A percentile compares a stretch with the other conserved stretches of the same genome.
These are phyloP conservation scores for Pollenia griseotomentosa DNA, from an alignment of 2,888 invertebrate genomes.

Conservation along the genomic window DNA sequence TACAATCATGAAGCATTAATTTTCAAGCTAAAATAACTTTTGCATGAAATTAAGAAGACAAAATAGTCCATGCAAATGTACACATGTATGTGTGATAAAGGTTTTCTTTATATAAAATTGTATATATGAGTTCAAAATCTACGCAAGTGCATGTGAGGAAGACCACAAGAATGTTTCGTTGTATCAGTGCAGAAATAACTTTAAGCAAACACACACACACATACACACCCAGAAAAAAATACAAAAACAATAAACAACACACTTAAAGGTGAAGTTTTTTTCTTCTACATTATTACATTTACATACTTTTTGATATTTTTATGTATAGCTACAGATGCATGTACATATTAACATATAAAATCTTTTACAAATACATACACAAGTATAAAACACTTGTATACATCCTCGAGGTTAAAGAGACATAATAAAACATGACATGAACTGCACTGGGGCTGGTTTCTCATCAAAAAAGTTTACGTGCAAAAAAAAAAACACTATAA, in stretches of 20 bases:
- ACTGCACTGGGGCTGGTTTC: conserved; percentile 7
- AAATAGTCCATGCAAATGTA: conserved; percentile 1
- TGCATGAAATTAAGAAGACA: background rate
- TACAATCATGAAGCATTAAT: conserved; percentile 43
- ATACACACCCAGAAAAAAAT: background rate
- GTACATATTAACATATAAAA: background rate
- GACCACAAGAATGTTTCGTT: conserved; percentile 33
- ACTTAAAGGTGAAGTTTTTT: background rate
- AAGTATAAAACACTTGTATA: background rate
- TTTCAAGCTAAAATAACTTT: conserved; percentile 42
- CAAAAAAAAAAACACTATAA: background rate
- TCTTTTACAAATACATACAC: background rate
- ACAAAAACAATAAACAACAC: conserved; percentile 10
- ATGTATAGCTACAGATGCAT: background rate
- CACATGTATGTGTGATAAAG: background rate
- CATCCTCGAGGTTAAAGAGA: conserved; percentile 45
- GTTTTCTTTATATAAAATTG: too few relatives aligned
- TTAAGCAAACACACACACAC: background rate
- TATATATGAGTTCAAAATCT: too few relatives aligned
- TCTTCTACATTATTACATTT: background rate
- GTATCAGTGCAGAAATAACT: conserved; percentile 19
- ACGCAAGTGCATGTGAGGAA: conserved; percentile 4
- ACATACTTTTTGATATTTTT: background rate
- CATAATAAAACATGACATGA: conserved; percentile 49
- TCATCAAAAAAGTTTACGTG: background rate